Evolutionary conservation across 2,113 vertebrate genomes (phyloP).

Genomic region (Trogon melanurus): DNA sequence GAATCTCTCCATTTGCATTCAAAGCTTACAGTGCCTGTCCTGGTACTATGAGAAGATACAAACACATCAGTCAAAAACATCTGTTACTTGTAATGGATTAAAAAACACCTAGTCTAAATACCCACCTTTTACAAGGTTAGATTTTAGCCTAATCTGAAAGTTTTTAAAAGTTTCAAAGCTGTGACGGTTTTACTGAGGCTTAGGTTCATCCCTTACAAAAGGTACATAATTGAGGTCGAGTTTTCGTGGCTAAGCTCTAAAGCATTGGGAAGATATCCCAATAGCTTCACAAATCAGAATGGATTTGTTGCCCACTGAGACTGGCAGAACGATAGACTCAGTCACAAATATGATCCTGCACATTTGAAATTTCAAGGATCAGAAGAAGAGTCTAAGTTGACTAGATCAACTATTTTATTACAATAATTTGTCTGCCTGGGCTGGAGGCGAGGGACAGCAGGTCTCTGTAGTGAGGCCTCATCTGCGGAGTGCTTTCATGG

Average conservation of each 20-base stretch:
- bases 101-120: not conserved
- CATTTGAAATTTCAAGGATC: not conserved
- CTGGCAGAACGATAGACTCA: not conserved
- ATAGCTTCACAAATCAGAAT: not conserved
- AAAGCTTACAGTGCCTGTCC: not conserved
- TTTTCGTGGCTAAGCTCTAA: not conserved
- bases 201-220: not conserved
- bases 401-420: not conserved
- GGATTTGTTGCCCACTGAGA: not conserved
- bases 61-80: conserved; percentile 23
- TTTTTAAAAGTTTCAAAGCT: not conserved
- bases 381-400: not conserved
- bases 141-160: not conserved
- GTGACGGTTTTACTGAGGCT: not conserved
- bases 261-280: not conserved
- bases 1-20: conserved; percentile 41
- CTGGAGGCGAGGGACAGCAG: not conserved
- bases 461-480: not conserved
- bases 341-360: not conserved
- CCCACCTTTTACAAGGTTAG: not conserved
- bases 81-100: not conserved
- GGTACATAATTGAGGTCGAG: not conserved
- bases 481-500: not conserved
- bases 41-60: not conserved
- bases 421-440: not conserved